Base-by-base conservation (phyloP, 2,113 vertebrate species). In the Nesoenas mayeri region DNA sequence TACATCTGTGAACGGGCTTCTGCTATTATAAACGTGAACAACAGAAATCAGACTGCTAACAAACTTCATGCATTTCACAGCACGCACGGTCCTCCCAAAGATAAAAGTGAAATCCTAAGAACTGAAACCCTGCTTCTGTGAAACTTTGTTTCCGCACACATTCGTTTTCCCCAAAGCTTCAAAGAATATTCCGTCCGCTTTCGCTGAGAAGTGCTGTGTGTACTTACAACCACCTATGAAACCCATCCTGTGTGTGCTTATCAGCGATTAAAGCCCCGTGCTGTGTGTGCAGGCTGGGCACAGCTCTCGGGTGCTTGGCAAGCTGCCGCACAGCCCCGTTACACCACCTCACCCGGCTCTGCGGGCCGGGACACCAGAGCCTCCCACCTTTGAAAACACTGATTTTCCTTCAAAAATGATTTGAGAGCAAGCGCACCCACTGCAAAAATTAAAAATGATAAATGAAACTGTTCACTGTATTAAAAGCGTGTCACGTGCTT, bases 281-380 rank as follows among this genome's bases (percentile, higher is more conserved):
- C 11, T 2, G 0, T 3, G 12, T 8, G 22, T 5, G 54, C 54
- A 53, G 73, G 31, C 34, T 61, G 13, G 13, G 62, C 5, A 28
- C 18, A 15, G 44, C 42, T 7, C 70, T 2, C 3, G 15, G 56
- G 40, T 12, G 32, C 14, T 8, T 5, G 88, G 74, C 61, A 67
- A 48, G 21, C 36, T 18, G 53, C 54, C 50, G 2, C 53, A 56
- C 28, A 2, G 80, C 79, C 54, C 66, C 44, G 56, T 36, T 53
- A 51, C 44, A 12, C 11, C 69, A 54, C 54, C 50, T 24, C 11
- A 1, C 4, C 69, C 11, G n/a, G 42, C 42, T 44, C 42, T 44
- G 42, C 42, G 6, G 16, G 42, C 42, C 7, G 42, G 42, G 42
- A 17, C 15, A 40, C 40, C 40, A 17, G 42, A 44, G 42, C 42